Evolutionary conservation across 2,113 vertebrate species (phyloP).

Genomic region (Morone saxatilis): DNA sequence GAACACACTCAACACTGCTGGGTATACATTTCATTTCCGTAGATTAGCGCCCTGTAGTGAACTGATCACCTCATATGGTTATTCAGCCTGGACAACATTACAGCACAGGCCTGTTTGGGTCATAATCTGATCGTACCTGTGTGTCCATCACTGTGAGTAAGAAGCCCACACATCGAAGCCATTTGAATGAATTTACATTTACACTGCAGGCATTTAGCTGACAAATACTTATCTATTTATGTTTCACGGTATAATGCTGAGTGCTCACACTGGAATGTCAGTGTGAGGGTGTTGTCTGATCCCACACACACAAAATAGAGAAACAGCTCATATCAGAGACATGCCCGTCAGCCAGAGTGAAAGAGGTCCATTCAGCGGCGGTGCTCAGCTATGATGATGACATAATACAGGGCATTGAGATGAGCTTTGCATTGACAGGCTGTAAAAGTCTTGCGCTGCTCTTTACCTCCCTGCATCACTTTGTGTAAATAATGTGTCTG

Average conservation of each 20-base stretch:
- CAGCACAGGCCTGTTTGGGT: constrained; percentile 30
- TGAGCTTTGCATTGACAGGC: constrained; percentile 56
- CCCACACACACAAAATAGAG: constrained; percentile 35
- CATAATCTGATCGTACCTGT: constrained; percentile 44
- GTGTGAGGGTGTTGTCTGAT: constrained; percentile 57
- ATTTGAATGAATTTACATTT: constrained; percentile 76
- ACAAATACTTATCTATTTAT: constrained; percentile 57
- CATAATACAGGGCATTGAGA: constrained; percentile 44
- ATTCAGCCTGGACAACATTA: not conserved
- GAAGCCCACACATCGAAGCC: constrained; percentile 4
- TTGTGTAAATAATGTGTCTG: constrained; percentile 30
- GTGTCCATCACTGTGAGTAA: constrained; percentile 31
- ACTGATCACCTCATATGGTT: constrained; percentile 62
- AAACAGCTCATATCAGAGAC: constrained; percentile 45
- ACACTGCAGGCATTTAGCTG: constrained; percentile 48
- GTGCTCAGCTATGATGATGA: constrained; percentile 43
- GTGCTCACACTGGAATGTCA: constrained; percentile 20
- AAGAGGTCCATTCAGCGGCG: constrained; percentile 55
- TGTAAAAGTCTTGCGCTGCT: constrained; percentile 37
- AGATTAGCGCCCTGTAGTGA: constrained; percentile 58
- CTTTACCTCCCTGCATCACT: constrained; percentile 21
- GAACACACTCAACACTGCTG: constrained; percentile 34
- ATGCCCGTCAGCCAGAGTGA: constrained; percentile 47
- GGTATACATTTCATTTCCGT: constrained; percentile 57
- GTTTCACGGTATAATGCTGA: constrained; percentile 5